Conservation (phyloP, 1,140 invertebrate species). For the Phymastichus coffea region DNA sequence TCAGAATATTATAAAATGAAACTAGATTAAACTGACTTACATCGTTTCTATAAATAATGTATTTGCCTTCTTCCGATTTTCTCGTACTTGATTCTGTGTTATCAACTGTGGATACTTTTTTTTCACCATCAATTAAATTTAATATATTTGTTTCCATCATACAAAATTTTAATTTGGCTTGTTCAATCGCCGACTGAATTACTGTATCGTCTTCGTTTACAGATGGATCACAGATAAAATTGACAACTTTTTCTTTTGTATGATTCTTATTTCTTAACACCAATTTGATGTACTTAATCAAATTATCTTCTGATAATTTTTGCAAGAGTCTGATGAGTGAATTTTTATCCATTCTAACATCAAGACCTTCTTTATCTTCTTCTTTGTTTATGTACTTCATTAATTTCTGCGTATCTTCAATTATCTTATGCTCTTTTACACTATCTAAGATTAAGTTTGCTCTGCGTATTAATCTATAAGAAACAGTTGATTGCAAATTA, state of each 20-base stretch:
- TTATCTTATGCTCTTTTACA: conserved; percentile 61
- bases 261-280: conserved; percentile 18
- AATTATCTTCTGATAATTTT: conserved; percentile 60
- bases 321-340: conserved; percentile 62
- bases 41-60: conserved; percentile 30
- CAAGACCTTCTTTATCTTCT: conserved; percentile 60
- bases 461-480: conserved; percentile 58
- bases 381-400: conserved; percentile 58
- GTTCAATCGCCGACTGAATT: conserved; percentile 62
- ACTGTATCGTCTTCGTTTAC: conserved; percentile 57
- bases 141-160: conserved; percentile 6
- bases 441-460: conserved; percentile 63
- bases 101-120: neutral
- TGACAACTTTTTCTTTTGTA: conserved; percentile 55
- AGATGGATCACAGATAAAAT: conserved; percentile 62
- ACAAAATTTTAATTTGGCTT: conserved; percentile 64
- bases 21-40: conserved; percentile 15
- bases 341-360: conserved; percentile 64
- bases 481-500: conserved; percentile 43
- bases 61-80: conserved; percentile 28
- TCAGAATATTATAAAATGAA: neutral
- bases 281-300: conserved; percentile 63
- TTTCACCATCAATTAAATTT: neutral
- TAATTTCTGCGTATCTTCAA: conserved; percentile 60
- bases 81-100: conserved; percentile 7